A percentile compares a stretch with the other conserved stretches of the same genome.
phyloP scores from a whole-genome alignment of 2,888 invertebrate species.

The Stramonita haemastoma region DNA sequence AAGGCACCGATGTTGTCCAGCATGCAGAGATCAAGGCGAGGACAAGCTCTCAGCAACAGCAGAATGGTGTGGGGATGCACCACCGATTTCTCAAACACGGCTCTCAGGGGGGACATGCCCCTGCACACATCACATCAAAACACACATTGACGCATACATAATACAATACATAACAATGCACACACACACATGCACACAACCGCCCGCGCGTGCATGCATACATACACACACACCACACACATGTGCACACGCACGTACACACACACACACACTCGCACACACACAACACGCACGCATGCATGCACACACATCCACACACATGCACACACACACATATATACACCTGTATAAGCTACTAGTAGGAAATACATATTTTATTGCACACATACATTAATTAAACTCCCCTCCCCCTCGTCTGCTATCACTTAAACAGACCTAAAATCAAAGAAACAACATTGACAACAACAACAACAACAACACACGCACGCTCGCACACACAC shows the following conservation, averaged over 20 bases:
- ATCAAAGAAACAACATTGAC: too few relatives aligned
- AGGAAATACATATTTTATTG: too few relatives aligned
- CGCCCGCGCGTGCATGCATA: too few relatives aligned
- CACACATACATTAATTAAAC: too few relatives aligned
- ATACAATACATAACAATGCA: neutral
- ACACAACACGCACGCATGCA: neutral
- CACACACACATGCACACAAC: neutral
- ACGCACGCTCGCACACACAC: neutral
- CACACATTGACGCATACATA: neutral
- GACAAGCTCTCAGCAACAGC: constrained; percentile 21
- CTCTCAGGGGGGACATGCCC: neutral
- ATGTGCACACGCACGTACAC: neutral
- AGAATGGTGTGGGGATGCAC: neutral
- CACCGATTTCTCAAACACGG: neutral
- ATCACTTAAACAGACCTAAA: too few relatives aligned
- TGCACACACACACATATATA: too few relatives aligned
- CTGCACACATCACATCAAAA: neutral
- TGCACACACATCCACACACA: neutral
- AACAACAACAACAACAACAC: neutral
- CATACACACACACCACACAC: too few relatives aligned
- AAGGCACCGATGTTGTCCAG: neutral
- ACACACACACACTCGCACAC: neutral
- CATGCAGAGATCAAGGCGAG: neutral
- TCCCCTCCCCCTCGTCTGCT: too few relatives aligned
- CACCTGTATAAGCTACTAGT: too few relatives aligned